Base-by-base conservation (phyloP, 1,140 invertebrate species). In the Camponotus pennsylvanicus region DNA sequence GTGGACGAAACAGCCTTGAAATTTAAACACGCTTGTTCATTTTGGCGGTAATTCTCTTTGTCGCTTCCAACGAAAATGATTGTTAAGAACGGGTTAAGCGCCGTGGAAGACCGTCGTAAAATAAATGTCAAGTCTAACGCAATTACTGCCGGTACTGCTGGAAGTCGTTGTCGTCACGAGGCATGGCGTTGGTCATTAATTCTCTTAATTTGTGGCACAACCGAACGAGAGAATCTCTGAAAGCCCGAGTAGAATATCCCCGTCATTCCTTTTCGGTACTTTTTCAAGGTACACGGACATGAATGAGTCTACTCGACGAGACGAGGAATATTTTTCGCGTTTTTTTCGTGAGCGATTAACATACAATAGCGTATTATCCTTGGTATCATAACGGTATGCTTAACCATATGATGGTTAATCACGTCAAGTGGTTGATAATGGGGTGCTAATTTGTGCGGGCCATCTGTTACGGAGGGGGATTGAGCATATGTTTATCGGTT, bases 51-150 rank as follows among this genome's bases (percentile, higher is more conserved):
- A 89, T 59, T 63, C 70, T 75, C 70, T 76, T 55, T 70, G 40
- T n/a, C 61, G 85, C 78, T 86, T 59, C 64, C 79, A 55, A 77
- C 85, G 76, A 85, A 90, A 86, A 86, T 73, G 86, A 91, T 91
- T 85, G 89, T 90, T 82, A 67, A 83, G 78, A 83, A 55, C 83
- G 18, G 71, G 76, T 80, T 85, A 88, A 90, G 82, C 82, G 27
- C 21, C 83, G 55, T 78, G 77, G 71, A 77, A 73, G 57, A 77
- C n/a, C 71, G 71, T 88, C 77, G 73, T 90, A 90, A 90, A 90
- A 90, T 88, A 88, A 91, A 90, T 64, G 89, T 91, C 89, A 88
- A 83, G 86, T 49, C 83, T 86, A 91, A 91, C 86, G 89, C 89
- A 85, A 91, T 90, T 90, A 88, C 83, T 63, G 59, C 61, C 80